These are phyloP conservation scores for Lasioglossum albipes DNA, from an alignment of 1,140 invertebrate species.

Conservation along the genomic window DNA sequence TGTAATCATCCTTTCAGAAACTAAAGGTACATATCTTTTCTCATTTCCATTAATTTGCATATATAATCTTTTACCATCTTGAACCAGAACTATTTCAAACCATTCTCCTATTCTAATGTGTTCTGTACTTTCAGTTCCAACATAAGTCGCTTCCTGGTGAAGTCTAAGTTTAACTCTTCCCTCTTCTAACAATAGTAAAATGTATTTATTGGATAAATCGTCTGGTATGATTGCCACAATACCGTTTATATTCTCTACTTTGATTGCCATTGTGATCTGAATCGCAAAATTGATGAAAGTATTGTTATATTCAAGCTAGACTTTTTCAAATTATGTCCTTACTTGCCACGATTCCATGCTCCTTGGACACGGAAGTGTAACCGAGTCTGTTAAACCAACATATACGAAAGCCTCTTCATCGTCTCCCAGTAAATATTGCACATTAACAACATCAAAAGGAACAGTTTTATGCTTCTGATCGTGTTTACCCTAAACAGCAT, in stretches of 20 bases:
- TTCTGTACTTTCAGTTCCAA: conserved; percentile 28
- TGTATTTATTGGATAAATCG: conserved; percentile 21
- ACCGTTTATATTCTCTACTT: conserved; percentile 25
- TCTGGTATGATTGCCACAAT: conserved; percentile 31
- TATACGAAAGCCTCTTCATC: conserved; percentile 35
- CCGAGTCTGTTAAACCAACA: conserved; percentile 33
- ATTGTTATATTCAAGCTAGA: neutral
- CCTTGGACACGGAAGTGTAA: conserved; percentile 20
- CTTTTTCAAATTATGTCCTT: neutral
- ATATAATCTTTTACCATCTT: conserved; percentile 30
- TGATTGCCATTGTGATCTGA: conserved; percentile 38
- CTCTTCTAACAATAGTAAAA: conserved; percentile 35
- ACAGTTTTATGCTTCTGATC: neutral
- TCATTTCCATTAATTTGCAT: conserved; percentile 47
- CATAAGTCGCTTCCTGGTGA: conserved; percentile 5
- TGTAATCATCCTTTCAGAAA: conserved; percentile 9
- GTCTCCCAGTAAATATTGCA: conserved; percentile 37
- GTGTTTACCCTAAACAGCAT: conserved; percentile 11
- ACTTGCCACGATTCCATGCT: conserved; percentile 36
- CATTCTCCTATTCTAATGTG: conserved; percentile 29
- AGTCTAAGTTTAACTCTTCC: conserved; percentile 27
- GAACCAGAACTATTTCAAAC: conserved; percentile 29
- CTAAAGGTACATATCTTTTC: conserved; percentile 27
- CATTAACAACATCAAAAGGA: conserved; percentile 16
- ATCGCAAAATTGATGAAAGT: neutral